A percentile compares a stretch with the other conserved stretches of the same genome.
These are phyloP conservation scores for Stegostoma tigrinum DNA, from an alignment of 2,113 vertebrate genomes.

Conservation along the genomic window DNA sequence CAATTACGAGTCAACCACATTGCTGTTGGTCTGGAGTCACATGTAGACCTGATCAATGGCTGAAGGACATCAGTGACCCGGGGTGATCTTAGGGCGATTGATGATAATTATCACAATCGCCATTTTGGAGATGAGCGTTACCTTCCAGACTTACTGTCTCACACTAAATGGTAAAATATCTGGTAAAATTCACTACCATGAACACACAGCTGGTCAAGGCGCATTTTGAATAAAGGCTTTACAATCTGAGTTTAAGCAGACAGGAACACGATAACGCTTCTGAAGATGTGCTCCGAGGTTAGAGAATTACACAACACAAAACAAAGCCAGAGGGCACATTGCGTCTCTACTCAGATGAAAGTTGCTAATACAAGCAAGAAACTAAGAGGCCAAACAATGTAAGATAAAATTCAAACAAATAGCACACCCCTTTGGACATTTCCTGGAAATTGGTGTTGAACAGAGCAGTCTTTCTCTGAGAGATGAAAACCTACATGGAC, in stretches of 20 bases:
- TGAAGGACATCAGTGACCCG: too few species aligned
- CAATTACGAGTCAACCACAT: too few species aligned
- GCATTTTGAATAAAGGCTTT: background rate
- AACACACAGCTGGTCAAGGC: background rate
- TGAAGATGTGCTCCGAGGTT: background rate
- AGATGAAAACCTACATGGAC: background rate
- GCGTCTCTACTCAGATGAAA: background rate
- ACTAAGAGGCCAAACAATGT: background rate
- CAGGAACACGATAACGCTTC: background rate
- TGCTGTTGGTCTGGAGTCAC: too few species aligned
- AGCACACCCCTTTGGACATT: background rate
- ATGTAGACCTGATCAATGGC: too few species aligned
- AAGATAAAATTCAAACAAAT: background rate
- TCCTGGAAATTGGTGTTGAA: background rate
- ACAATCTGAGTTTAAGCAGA: background rate
- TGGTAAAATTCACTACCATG: background rate
- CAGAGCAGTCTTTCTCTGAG: too few species aligned
- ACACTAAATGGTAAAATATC: background rate
- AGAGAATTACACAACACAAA: background rate
- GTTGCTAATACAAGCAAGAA: background rate
- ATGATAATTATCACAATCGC: too few species aligned
- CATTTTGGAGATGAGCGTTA: too few species aligned
- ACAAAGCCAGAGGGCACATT: background rate
- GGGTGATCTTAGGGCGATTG: too few species aligned
- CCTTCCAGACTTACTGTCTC: background rate